These are phyloP conservation scores for Misgurnus mizolepis DNA, from an alignment of 2,113 vertebrate genomes.

Conservation along the genomic window DNA sequence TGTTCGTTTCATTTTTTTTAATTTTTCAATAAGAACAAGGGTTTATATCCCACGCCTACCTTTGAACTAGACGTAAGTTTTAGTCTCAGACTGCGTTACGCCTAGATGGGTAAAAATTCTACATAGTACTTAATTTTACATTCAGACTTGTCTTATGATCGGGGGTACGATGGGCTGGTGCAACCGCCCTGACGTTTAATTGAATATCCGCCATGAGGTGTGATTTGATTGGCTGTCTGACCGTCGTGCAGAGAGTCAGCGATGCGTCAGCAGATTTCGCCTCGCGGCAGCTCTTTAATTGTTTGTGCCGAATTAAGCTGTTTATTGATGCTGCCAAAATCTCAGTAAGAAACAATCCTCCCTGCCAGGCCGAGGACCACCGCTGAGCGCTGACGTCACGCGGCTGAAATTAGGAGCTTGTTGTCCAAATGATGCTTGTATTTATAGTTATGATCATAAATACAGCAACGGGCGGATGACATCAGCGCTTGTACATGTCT, in stretches of 20 bases:
- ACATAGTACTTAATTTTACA: too few species aligned
- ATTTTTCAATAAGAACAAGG: too few species aligned
- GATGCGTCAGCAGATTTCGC: not conserved
- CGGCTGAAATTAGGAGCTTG: not conserved
- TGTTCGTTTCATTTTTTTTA: too few species aligned
- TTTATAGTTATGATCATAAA: constrained; percentile 18
- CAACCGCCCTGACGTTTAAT: too few species aligned
- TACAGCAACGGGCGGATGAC: not conserved
- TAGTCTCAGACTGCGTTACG: too few species aligned
- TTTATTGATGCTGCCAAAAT: not conserved
- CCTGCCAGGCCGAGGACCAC: not conserved
- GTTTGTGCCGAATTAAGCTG: not conserved
- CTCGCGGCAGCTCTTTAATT: not conserved
- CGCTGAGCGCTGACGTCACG: not conserved
- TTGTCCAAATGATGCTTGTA: not conserved
- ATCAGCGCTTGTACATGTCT: not conserved
- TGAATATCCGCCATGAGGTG: too few species aligned
- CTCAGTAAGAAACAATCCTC: not conserved
- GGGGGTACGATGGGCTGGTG: too few species aligned
- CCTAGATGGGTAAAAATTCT: too few species aligned
- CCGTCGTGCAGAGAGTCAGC: not conserved
- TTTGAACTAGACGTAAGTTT: too few species aligned
- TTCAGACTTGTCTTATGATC: too few species aligned
- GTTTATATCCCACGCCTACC: too few species aligned
- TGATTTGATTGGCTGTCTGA: not conserved